Evolutionary conservation across 2,797 vertebrate genomes (phyloP).

Genomic region (Mormyrus proboscirostris): DNA sequence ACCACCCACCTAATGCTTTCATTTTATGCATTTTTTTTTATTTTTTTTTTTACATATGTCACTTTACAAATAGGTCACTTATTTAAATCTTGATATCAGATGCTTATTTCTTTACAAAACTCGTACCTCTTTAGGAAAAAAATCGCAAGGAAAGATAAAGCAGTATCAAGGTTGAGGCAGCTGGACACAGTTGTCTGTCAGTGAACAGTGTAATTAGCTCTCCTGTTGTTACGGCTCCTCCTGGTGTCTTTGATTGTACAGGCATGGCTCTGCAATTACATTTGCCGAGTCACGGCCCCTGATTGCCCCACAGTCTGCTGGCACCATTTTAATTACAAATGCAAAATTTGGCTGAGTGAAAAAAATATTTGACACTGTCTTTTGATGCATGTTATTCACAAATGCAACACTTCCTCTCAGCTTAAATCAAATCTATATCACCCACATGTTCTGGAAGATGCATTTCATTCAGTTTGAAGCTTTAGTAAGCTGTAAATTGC

Average conservation of each 20-base stretch:
- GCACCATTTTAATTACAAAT: slow-evolving; percentile 18
- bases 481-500: not conserved
- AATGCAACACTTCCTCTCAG: not conserved
- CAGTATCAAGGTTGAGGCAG: not conserved
- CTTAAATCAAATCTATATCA: not conserved
- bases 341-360: not conserved
- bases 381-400: slow-evolving; percentile 2
- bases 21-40: not conserved
- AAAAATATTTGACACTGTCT: not conserved
- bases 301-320: slow-evolving; percentile 7
- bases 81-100: not conserved
- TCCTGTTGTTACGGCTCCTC: not conserved
- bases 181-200: not conserved
- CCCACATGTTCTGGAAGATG: not conserved
- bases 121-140: not conserved
- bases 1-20: not conserved
- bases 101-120: not conserved
- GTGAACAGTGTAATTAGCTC: slow-evolving; percentile 16
- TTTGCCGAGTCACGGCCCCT: not conserved
- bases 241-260: not conserved
- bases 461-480: not conserved
- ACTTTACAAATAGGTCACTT: not conserved
- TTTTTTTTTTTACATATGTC: not conserved
- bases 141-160: not conserved
- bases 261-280: not conserved